phyloP scores from a whole-genome alignment of 92 coral and sea anemone species.

The Porites divaricata region DNA sequence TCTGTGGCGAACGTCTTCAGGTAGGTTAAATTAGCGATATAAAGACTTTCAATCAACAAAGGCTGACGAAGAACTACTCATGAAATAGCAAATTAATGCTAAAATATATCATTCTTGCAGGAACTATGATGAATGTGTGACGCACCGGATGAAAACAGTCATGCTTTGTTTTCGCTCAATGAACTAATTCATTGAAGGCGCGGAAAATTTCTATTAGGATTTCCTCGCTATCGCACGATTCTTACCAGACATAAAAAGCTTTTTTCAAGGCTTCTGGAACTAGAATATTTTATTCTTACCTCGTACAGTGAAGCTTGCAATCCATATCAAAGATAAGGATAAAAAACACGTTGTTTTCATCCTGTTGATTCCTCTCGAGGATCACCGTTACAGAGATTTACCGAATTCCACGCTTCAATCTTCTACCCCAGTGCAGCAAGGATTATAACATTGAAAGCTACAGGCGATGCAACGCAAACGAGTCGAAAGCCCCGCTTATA shows the following conservation, averaged over 20 bases:
- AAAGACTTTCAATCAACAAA: neutral
- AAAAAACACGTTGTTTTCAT: slow-evolving; percentile 14
- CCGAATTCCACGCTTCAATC: slow-evolving; percentile 7
- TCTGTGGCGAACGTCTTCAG: neutral
- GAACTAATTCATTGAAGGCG: slow-evolving; percentile 1
- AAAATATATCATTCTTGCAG: neutral
- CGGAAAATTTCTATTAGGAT: neutral
- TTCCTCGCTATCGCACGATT: neutral
- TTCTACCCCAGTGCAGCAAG: neutral
- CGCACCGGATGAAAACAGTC: slow-evolving; percentile 21
- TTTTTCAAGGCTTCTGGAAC: neutral
- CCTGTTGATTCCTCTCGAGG: neutral
- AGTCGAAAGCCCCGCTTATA: neutral
- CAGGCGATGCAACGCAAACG: neutral
- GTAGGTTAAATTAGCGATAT: neutral
- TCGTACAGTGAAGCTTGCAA: slow-evolving; percentile 15
- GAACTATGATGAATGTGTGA: neutral
- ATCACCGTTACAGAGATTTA: neutral
- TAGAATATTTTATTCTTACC: neutral
- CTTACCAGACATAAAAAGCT: too few relatives aligned
- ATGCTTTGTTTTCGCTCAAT: slow-evolving; percentile 33
- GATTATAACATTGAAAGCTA: neutral
- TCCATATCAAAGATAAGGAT: slow-evolving; percentile 16
- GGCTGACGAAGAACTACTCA: neutral
- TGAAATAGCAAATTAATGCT: neutral